Evolutionary conservation across 2,888 invertebrate species (phyloP), one percentile per base, ranked within the genome.

Genomic region (Iphiclides podalirius): DNA sequence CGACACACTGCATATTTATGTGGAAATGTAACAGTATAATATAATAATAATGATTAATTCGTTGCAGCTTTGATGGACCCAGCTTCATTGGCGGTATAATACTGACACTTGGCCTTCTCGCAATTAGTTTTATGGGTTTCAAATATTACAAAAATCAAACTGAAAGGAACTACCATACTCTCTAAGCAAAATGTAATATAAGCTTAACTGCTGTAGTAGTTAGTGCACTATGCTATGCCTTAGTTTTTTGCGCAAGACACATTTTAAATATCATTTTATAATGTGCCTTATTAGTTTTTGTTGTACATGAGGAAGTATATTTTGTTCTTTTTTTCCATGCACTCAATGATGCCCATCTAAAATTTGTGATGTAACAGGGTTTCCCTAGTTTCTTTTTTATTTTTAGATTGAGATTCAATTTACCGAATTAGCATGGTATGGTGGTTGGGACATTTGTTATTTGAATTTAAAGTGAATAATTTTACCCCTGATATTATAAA

Each of bases 31-130:
- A n/a, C n/a, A n/a, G n/a, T n/a, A n/a, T n/a, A n/a, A n/a, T n/a
- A n/a, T n/a, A n/a, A n/a, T n/a, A n/a, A n/a, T n/a, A n/a, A n/a
- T n/a, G n/a, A n/a, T n/a, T n/a, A n/a, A 23, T 51, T 33, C 53
- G 45, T 54, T 66, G 67, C 67, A 91, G 92, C 36, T 95, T 95
- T 65, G 94, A 94, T 73, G 93, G 93, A 1, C 90, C 94, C 1
- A 95, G 94, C 63, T 95, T 95, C 75, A 90, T 95, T 55, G 97
- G 96, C 20, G 97, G 97, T 35, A 96, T 97, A 53, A 93, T 96
- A 17, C 84, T 97, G 51, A 93, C 95, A 6, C 80, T 93, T 14
- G 96, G 95, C 23, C 77, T 96, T 13, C 90, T 95, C 46, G 95
- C 94, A 7, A 93, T 97, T 50, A 93, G 93, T 1, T 93, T 94